phyloP scores from a whole-genome alignment of 2,113 vertebrate genomes.

The Burhinus bistriatus region DNA sequence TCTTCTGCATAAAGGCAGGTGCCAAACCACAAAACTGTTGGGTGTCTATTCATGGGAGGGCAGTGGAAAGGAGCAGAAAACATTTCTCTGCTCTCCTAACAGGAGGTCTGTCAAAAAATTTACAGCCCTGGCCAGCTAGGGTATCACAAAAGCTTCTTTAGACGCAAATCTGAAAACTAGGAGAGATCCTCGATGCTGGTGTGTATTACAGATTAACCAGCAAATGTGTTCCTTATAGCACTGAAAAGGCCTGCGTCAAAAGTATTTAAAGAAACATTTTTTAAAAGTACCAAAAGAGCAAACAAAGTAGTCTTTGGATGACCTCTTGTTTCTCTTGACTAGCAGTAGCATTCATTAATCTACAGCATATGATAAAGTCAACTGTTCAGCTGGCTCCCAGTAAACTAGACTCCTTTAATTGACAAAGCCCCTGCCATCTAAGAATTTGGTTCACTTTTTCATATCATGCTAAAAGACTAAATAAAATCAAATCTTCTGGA shows the following conservation, averaged over 20 bases:
- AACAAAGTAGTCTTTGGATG: slow-evolving; percentile 60
- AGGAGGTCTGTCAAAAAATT: neutral
- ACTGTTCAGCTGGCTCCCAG: slow-evolving; percentile 32
- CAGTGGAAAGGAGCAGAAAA: neutral
- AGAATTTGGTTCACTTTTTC: slow-evolving; percentile 65
- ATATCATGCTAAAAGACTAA: slow-evolving; percentile 69
- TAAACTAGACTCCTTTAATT: slow-evolving; percentile 50
- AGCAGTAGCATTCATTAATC: slow-evolving; percentile 67
- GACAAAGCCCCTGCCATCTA: slow-evolving; percentile 57
- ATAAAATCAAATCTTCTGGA: slow-evolving; percentile 72
- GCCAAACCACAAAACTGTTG: neutral
- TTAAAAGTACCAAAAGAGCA: slow-evolving; percentile 28
- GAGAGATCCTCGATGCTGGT: neutral
- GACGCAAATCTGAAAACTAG: neutral
- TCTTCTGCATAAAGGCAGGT: neutral
- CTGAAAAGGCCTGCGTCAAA: neutral
- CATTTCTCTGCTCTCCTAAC: neutral
- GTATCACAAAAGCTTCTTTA: neutral
- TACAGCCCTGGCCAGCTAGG: neutral
- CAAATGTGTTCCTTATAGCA: neutral
- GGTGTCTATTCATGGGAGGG: neutral
- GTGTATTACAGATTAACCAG: neutral
- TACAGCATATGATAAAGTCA: slow-evolving; percentile 55
- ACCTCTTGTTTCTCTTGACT: slow-evolving; percentile 56
- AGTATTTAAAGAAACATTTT: slow-evolving; percentile 15